phyloP scores from a whole-genome alignment of 2,888 invertebrate genomes.

The Eulithis prunata region DNA sequence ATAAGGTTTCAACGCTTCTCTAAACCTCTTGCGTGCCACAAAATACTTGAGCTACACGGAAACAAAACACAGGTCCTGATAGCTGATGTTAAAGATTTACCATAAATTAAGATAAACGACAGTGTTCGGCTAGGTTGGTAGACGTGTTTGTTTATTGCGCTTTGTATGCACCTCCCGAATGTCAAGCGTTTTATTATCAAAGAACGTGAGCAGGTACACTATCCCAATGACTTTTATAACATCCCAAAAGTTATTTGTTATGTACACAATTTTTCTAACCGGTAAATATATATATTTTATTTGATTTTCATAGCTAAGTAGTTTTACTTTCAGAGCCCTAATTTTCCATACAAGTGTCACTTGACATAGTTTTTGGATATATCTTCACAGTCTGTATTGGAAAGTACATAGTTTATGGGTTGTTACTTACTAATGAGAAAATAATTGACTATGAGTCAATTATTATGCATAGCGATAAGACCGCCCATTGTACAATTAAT shows the following conservation, averaged over 20 bases:
- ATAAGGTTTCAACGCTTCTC: conserved; percentile 96
- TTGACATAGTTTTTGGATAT: conserved; percentile 4
- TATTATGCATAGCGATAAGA: too few relatives aligned
- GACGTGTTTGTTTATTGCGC: conserved; percentile 2
- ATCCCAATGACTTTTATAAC: too few relatives aligned
- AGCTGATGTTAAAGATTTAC: conserved; percentile 44
- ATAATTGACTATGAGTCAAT: neutral
- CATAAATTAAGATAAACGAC: conserved; percentile 13
- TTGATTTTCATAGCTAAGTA: too few relatives aligned
- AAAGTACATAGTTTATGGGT: conserved; percentile 15
- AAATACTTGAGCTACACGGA: conserved; percentile 92
- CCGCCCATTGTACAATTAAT: too few relatives aligned
- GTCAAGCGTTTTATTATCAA: neutral
- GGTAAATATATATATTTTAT: too few relatives aligned
- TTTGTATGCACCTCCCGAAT: neutral
- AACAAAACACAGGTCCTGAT: conserved; percentile 73
- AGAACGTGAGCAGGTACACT: too few relatives aligned
- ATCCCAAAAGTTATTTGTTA: too few relatives aligned
- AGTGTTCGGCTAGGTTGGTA: conserved; percentile 5
- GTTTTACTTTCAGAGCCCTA: neutral
- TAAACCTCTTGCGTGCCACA: conserved; percentile 95
- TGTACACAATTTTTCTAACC: too few relatives aligned
- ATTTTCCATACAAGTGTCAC: neutral
- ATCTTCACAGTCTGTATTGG: conserved; percentile 18
- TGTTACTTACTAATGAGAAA: conserved; percentile 1